These are phyloP conservation scores for Synanthedon andrenaeformis DNA, from an alignment of 2,888 invertebrate genomes.

Conservation along the genomic window DNA sequence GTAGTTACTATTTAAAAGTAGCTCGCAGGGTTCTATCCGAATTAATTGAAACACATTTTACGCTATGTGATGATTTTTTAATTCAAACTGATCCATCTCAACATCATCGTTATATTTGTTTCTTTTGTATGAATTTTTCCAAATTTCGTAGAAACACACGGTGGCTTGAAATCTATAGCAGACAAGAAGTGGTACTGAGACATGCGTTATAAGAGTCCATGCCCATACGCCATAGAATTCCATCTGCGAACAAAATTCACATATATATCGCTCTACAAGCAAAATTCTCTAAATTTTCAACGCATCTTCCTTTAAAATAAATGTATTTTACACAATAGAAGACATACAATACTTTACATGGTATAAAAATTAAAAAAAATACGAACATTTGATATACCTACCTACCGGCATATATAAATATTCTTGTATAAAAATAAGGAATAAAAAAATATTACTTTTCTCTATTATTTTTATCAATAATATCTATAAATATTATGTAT, in stretches of 20 bases:
- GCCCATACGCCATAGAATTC: conserved; percentile 78
- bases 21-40: no score
- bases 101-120: conserved; percentile 29
- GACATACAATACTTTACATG: no score
- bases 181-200: conserved; percentile 77
- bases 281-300: neutral
- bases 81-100: conserved; percentile 41
- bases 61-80: conserved; percentile 47
- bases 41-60: conserved; percentile 14
- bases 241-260: conserved; percentile 45
- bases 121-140: conserved; percentile 80
- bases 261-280: conserved; percentile 45
- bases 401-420: no score
- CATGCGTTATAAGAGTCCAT: conserved; percentile 80
- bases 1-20: no score
- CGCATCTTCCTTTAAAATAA: neutral
- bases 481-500: no score
- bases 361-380: no score
- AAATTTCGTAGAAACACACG: conserved; percentile 81
- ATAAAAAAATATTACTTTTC: no score
- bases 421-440: no score
- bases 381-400: no score
- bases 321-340: neutral
- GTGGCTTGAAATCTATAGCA: conserved; percentile 83
- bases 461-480: no score